These are phyloP conservation scores for Abramis brama DNA, from an alignment of 2,113 vertebrate genomes.

Conservation along the genomic window DNA sequence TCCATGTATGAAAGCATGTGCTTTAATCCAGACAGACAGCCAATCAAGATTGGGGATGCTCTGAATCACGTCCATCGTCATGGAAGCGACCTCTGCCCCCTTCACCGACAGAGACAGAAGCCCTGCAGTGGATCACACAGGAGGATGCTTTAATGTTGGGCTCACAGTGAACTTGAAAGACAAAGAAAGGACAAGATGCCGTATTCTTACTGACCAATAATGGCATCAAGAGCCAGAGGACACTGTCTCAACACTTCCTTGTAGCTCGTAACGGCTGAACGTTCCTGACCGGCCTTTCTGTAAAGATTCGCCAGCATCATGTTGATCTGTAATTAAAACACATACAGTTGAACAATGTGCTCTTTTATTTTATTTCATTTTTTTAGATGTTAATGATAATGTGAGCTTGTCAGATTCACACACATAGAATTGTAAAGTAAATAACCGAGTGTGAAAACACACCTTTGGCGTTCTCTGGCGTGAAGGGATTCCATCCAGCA, in stretches of 20 bases:
- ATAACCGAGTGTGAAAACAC: not conserved
- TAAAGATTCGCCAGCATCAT: constrained; percentile 99
- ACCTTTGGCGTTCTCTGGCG: constrained; percentile 98
- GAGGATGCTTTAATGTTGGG: not conserved
- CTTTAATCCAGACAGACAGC: constrained; percentile 99
- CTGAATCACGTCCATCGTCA: constrained; percentile 98
- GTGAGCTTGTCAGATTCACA: not conserved
- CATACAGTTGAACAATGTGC: not conserved
- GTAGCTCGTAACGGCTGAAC: constrained; percentile 96
- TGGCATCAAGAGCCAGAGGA: constrained; percentile 93
- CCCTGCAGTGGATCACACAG: constrained; percentile 71
- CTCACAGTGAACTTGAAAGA: not conserved
- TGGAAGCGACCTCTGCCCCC: constrained; percentile 96
- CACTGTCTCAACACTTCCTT: constrained; percentile 98
- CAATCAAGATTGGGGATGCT: constrained; percentile 95
- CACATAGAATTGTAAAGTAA: not conserved
- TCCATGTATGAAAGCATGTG: constrained; percentile 93
- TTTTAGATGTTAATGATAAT: not conserved
- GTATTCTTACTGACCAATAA: constrained; percentile 80
- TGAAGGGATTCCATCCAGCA: constrained; percentile 95
- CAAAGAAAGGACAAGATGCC: not conserved
- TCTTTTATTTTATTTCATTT: not conserved
- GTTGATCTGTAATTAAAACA: constrained; percentile 83
- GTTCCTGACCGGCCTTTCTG: constrained; percentile 96
- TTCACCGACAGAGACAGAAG: constrained; percentile 96